A percentile compares a stretch with the other conserved stretches of the same genome.
phyloP scores from a whole-genome alignment of 2,113 vertebrate species.

The Erythrocercus mccallii region DNA sequence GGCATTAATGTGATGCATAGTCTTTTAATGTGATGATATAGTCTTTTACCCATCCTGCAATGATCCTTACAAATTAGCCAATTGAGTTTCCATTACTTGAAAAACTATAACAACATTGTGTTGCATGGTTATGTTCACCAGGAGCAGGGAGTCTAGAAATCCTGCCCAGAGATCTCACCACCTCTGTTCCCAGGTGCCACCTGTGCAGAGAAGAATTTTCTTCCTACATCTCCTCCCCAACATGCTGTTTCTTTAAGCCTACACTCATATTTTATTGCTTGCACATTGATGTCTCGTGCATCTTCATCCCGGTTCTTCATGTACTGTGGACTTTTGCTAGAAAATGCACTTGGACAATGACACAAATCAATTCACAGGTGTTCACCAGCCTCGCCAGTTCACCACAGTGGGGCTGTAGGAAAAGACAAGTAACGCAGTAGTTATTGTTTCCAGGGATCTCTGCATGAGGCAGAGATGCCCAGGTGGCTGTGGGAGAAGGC shows the following conservation, averaged over 20 bases:
- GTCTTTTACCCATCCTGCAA: not conserved
- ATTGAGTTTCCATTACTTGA: not conserved
- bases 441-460: no score
- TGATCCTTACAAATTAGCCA: not conserved
- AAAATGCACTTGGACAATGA: not conserved
- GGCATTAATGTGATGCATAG: rapidly evolving
- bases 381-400: not conserved
- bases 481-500: no score
- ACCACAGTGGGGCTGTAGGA: not conserved
- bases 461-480: no score
- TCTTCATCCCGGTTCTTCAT: not conserved
- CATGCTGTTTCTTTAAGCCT: not conserved
- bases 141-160: not conserved
- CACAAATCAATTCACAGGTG: not conserved
- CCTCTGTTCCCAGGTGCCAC: not conserved
- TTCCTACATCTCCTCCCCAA: not conserved
- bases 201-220: not conserved
- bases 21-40: no score
- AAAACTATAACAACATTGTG: rapidly evolving
- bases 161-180: not conserved
- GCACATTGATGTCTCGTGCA: not conserved
- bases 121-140: rapidly evolving
- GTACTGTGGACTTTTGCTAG: not conserved
- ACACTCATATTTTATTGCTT: not conserved
- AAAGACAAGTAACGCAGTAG: not conserved